Percentiles rank a stretch among this genome's conserved stretches.
Conservation (phyloP, 1,140 invertebrate species). For the Medauroidea extradentata region DNA sequence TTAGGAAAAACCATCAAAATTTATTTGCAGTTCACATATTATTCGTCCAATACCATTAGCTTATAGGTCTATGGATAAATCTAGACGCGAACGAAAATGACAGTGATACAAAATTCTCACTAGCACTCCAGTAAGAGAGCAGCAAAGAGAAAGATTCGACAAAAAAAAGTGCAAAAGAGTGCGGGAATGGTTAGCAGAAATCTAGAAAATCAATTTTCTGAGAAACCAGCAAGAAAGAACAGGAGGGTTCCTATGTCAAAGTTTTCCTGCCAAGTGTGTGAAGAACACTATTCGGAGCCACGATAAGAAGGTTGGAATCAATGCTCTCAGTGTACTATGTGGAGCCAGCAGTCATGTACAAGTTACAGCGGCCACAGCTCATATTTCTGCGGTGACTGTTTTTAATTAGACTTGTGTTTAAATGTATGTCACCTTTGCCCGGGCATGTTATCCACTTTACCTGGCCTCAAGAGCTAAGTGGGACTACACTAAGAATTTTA, state of each 20-base stretch:
- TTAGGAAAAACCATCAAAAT: background rate
- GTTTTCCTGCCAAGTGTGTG: conserved; percentile 12
- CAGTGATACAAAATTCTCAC: background rate
- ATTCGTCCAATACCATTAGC: background rate
- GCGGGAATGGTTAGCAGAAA: conserved; percentile 8
- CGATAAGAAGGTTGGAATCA: conserved; percentile 13
- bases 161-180: background rate
- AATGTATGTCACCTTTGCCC: conserved; percentile 13
- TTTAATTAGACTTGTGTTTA: conserved; percentile 9
- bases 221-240: too few species aligned
- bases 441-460: background rate
- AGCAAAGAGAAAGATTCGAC: background rate
- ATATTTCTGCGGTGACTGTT: conserved; percentile 8
- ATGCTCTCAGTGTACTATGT: conserved; percentile 7
- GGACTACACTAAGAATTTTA: too few species aligned
- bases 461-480: too few species aligned
- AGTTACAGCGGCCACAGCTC: background rate
- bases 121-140: background rate
- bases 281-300: conserved; percentile 1
- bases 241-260: background rate
- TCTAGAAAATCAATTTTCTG: background rate
- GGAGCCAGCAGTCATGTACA: conserved; percentile 13
- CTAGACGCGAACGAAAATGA: background rate
- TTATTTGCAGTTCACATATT: background rate
- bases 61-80: background rate